Conservation (phyloP, 1,140 invertebrate species). For the Orchesella cincta region DNA sequence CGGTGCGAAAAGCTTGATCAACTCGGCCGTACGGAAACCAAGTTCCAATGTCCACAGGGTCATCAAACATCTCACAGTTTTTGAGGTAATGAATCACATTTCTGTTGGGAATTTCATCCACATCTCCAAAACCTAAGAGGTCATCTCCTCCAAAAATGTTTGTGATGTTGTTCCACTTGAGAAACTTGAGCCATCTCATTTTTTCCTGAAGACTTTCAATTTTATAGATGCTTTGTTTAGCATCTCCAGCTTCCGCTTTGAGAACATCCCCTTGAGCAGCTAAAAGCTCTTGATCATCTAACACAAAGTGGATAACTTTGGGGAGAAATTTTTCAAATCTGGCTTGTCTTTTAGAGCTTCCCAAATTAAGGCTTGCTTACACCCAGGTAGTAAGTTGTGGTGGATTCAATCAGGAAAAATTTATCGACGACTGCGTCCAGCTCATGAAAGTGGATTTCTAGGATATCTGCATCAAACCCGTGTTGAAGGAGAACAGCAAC, state of each 20-base stretch:
- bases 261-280: background rate
- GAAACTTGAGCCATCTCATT: conserved; percentile 20
- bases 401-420: conserved; percentile 30
- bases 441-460: conserved; percentile 34
- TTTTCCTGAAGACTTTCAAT: conserved; percentile 24
- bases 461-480: conserved; percentile 34
- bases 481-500: conserved; percentile 21
- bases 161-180: conserved; percentile 14
- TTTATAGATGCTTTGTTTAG: background rate
- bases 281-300: background rate
- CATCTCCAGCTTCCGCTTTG: too few species aligned
- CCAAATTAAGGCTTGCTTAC: conserved; percentile 20
- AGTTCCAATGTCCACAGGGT: conserved; percentile 29
- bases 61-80: background rate
- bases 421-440: conserved; percentile 26
- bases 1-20: background rate
- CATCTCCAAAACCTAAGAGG: conserved; percentile 24
- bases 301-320: conserved; percentile 28
- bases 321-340: conserved; percentile 27
- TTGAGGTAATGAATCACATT: background rate
- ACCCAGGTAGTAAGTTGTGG: background rate
- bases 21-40: conserved; percentile 29
- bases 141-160: conserved; percentile 7
- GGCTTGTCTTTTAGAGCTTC: background rate
- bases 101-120: conserved; percentile 31